Conservation (phyloP, 2,113 vertebrate genomes). For the Nerophis ophidion region DNA sequence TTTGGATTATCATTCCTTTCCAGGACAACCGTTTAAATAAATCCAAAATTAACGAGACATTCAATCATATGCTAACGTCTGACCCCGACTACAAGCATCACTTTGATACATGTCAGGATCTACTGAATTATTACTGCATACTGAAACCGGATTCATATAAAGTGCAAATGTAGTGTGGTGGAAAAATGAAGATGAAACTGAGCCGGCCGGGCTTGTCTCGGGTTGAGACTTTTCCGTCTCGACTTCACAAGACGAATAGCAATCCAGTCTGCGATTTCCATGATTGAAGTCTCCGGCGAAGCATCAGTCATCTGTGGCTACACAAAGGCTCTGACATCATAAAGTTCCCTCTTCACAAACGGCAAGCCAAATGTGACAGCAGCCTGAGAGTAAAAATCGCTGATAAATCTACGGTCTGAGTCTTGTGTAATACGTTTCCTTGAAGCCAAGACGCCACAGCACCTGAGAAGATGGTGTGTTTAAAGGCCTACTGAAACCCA, state of each 20-base stretch:
- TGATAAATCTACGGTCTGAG: neutral
- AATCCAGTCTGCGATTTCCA: neutral
- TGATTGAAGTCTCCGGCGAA: neutral
- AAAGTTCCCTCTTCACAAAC: constrained; percentile 21
- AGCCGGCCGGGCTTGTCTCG: neutral
- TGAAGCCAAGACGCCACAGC: neutral
- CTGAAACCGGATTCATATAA: neutral
- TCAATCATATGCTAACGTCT: too few relatives aligned
- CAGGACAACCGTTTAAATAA: neutral
- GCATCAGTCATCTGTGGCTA: constrained; percentile 14
- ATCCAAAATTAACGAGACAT: too few relatives aligned
- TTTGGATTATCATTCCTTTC: too few relatives aligned
- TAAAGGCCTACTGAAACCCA: too few relatives aligned
- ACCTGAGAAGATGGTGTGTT: neutral
- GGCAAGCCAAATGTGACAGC: constrained; percentile 35
- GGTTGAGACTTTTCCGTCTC: neutral
- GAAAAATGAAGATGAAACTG: neutral
- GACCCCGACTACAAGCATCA: neutral
- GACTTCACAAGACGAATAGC: neutral
- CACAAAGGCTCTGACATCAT: constrained; percentile 32
- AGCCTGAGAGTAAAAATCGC: constrained; percentile 10
- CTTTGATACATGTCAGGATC: neutral
- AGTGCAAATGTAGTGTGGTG: neutral
- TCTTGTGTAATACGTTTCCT: neutral
- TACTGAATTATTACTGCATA: neutral